phyloP scores from a whole-genome alignment of 2,888 invertebrate genomes.

The Tortrix viridana region DNA sequence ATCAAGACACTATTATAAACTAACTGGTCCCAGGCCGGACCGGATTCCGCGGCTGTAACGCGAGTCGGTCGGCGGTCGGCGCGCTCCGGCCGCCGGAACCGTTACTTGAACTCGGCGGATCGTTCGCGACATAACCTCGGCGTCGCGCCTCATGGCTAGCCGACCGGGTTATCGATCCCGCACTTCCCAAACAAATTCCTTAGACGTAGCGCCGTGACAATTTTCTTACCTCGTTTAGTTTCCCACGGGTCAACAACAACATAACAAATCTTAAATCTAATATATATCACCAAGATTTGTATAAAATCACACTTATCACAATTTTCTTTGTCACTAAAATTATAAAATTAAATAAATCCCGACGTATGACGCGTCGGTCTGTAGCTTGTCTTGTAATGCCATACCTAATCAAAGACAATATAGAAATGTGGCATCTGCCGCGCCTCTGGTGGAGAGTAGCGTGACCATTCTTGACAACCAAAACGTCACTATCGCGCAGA shows the following conservation, averaged over 20 bases:
- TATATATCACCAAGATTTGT: conserved; percentile 80
- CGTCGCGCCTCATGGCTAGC: conserved; percentile 82
- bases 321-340: conserved; percentile 79
- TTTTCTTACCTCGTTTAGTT: conserved; percentile 77
- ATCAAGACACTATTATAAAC: conserved; percentile 76
- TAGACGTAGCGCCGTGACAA: conserved; percentile 53
- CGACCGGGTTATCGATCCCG: conserved; percentile 83
- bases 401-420: conserved; percentile 50
- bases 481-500: conserved; percentile 34
- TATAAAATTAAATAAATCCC: conserved; percentile 79
- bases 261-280: conserved; percentile 82
- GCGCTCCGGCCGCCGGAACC: conserved; percentile 69
- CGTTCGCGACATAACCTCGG: conserved; percentile 82
- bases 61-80: conserved; percentile 55
- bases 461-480: conserved; percentile 37
- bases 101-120: conserved; percentile 82
- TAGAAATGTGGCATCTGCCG: conserved; percentile 42
- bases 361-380: conserved; percentile 79
- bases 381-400: conserved; percentile 66
- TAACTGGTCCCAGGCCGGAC: conserved; percentile 76
- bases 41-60: conserved; percentile 77
- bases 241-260: conserved; percentile 75
- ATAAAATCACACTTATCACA: conserved; percentile 84
- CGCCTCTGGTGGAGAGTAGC: conserved; percentile 50
- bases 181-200: conserved; percentile 78